Base-by-base conservation (phyloP, 2,888 invertebrate genomes). In the Drosophila kambysellisi region DNA sequence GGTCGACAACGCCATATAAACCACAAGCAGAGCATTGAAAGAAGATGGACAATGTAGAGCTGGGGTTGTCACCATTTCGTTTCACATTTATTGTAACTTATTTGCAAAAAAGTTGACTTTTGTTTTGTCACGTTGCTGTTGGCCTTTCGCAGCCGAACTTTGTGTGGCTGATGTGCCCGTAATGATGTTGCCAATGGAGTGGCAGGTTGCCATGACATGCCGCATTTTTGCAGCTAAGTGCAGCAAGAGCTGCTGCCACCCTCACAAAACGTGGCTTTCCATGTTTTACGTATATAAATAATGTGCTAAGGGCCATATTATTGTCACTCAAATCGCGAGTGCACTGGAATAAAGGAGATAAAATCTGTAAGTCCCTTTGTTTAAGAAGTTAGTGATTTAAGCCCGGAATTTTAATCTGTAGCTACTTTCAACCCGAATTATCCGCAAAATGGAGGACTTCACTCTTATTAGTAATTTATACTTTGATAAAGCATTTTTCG, bases 21-120 rank as follows among this genome's bases (percentile, higher is more conserved):
- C 70, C 67, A 62, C 60, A 68, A 54, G 56, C 51, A 52, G 60
- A 72, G 17, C 20, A 58, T 20, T 20, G 2, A 17, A 1, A 6
- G 39, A 39, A 5, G 6, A 12, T 7, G 39, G 17, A 2, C 17
- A 17, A 17, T 52, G 50, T 5, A 8, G 33, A 12, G 20, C 3
- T 25, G 9, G n/a, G 41, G 33, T 50, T 76, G 83, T 66, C 61
- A 64, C 52, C 80, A 54, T 66, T 78, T 71, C 76, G 77, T 84
- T 73, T 87, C 82, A 79, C 88, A 84, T 74, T 85, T 88, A 89
- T 90, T 88, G 83, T 74, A 88, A 73, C 63, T 71, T 77, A 84
- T 76, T 79, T 79, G 85, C 54, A 61, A 50, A 54, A 30, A 69
- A 74, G 84, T 74, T 66, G 76, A 70, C 64, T 74, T 82, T 68